Evolutionary conservation across 2,888 invertebrate genomes (phyloP), one percentile per base, ranked within the genome.

Genomic region (Tinea semifulvella): DNA sequence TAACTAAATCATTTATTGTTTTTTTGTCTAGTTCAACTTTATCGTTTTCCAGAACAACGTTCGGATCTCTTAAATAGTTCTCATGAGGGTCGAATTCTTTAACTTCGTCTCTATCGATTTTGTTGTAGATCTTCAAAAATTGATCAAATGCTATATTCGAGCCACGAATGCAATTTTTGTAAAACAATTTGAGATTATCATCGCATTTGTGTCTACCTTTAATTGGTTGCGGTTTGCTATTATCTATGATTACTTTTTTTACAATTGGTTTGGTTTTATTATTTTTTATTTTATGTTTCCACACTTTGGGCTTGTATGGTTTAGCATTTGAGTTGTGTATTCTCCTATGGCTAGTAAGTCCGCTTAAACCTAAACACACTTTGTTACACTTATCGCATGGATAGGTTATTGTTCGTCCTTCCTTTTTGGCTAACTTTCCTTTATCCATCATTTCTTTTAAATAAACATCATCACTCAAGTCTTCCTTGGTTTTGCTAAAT

Each of bases 61-160:
- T 28, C 11, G 7, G 4, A 5, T 28, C 10, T 11, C 7, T 11
- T 7, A 28, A 28, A n/a, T 28, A 4, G 28, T 4, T 6, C 25
- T 22, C 25, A 7, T 7, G 5, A 22, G 25, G 25, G 8, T 8
- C 25, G 8, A 22, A 22, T 8, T 22, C 25, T 4, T 28, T 28
- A 11, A 28, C 11, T n/a, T 14, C 17, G 8, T 35, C 16, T 1
- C 60, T 49, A 0, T 60, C 53, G 63, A 79, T 70, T 50, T 63
- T 68, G 47, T 77, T 77, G 43, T 61, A 77, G 1, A 76, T 74
- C 45, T 76, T 76, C 10, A 76, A 42, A 49, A 79, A 79, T 19
- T 79, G 76, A 69, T 75, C 73, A 36, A 79, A 79, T 16, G 75
- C 74, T 1, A 77, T 61, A 39, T 76, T 69, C 0, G 63, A 62